These are phyloP conservation scores for Diarsia brunnea DNA, from an alignment of 2,888 invertebrate species.

Conservation along the genomic window DNA sequence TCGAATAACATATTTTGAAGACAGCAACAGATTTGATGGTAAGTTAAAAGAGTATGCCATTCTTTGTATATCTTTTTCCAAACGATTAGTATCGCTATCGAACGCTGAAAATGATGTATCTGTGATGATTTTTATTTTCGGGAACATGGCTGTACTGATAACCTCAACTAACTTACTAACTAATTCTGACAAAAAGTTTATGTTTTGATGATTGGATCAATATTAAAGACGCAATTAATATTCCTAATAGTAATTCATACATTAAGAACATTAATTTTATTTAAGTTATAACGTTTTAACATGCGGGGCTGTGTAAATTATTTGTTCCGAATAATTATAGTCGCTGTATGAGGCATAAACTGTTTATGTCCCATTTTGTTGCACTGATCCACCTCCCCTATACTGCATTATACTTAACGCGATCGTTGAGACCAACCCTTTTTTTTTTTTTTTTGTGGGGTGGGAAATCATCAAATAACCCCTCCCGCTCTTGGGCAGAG, in stretches of 20 bases:
- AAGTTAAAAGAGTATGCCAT: slow-evolving; percentile 17
- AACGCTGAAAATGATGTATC: not conserved
- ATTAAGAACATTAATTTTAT: not conserved
- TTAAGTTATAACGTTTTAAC: not conserved
- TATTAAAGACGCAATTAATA: not conserved
- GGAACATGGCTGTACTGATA: not conserved
- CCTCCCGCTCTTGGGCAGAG: no score
- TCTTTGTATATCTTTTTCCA: slow-evolving; percentile 2
- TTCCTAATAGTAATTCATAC: not conserved
- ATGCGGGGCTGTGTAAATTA: no score
- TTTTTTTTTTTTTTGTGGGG: no score
- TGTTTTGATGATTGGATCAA: not conserved
- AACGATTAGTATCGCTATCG: not conserved
- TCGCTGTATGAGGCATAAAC: no score
- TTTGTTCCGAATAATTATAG: no score
- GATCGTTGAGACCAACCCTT: no score
- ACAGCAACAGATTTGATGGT: not conserved
- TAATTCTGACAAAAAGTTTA: no score
- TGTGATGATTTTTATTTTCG: not conserved
- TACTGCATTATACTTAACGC: no score
- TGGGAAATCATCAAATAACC: no score
- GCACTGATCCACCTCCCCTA: no score
- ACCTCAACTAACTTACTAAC: no score
- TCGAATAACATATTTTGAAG: slow-evolving; percentile 29
- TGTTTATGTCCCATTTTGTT: no score